These are phyloP conservation scores for Thecophora atra DNA, from an alignment of 2,888 invertebrate species.

Conservation along the genomic window DNA sequence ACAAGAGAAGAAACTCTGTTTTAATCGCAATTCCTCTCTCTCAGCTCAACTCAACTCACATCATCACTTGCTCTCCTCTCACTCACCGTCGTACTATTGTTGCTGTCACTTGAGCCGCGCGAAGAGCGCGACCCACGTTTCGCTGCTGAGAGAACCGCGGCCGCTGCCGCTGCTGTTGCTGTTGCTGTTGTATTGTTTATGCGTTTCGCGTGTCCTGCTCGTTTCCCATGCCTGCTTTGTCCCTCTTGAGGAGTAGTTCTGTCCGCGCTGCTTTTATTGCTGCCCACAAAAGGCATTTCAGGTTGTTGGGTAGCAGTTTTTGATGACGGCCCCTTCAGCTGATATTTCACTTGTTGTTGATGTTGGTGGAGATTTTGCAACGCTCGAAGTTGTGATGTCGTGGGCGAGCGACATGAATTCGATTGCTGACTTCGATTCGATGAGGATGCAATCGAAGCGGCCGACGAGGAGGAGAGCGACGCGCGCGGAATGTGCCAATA, in stretches of 20 bases:
- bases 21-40: no score
- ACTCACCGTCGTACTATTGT: constrained; percentile 82
- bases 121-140: constrained; percentile 72
- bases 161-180: constrained; percentile 52
- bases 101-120: constrained; percentile 77
- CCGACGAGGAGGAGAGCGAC: constrained; percentile 70
- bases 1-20: background rate
- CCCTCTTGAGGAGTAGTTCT: background rate
- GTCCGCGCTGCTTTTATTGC: background rate
- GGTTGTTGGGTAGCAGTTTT: background rate
- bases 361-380: background rate
- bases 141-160: constrained; percentile 53
- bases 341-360: constrained; percentile 6
- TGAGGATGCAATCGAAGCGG: constrained; percentile 58
- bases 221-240: background rate
- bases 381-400: constrained; percentile 44
- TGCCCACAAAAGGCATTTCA: background rate
- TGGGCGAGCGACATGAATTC: constrained; percentile 54
- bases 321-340: constrained; percentile 8
- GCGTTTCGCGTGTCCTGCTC: constrained; percentile 33
- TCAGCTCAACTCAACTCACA: no score
- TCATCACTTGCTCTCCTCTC: no score
- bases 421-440: constrained; percentile 58
- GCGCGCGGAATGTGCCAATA: constrained; percentile 87
- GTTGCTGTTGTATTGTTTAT: constrained; percentile 41